These are phyloP conservation scores for Pemphredon lugubris DNA, from an alignment of 2,888 invertebrate genomes.

Conservation along the genomic window DNA sequence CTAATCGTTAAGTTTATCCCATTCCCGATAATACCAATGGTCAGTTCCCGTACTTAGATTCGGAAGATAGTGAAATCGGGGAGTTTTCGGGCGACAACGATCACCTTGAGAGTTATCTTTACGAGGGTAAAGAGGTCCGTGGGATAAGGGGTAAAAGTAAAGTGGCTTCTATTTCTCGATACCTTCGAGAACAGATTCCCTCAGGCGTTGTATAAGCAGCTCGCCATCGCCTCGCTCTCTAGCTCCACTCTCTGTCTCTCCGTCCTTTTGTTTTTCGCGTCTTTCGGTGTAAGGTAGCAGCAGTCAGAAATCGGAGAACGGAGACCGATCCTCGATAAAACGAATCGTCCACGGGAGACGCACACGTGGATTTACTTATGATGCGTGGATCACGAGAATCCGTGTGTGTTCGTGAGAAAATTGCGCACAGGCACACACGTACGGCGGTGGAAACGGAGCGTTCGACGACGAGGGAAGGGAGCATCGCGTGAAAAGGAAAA, in stretches of 20 bases:
- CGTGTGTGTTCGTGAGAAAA: no score
- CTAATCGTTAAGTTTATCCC: no score
- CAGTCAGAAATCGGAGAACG: background rate
- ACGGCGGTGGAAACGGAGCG: background rate
- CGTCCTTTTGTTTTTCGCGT: no score
- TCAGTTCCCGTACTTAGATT: no score
- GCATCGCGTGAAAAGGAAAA: conserved; percentile 35
- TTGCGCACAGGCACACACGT: no score
- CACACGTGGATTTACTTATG: conserved; percentile 10
- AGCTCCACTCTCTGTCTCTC: no score
- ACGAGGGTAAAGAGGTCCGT: background rate
- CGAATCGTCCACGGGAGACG: conserved; percentile 35
- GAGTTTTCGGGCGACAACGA: no score
- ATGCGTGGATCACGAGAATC: background rate
- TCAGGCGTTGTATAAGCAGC: conserved; percentile 26
- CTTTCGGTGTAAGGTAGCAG: conserved; percentile 20
- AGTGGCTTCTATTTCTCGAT: conserved; percentile 37
- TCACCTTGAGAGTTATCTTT: no score
- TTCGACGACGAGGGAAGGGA: conserved; percentile 7
- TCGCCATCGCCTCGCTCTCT: no score
- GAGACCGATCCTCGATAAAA: conserved; percentile 2
- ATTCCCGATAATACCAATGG: no score
- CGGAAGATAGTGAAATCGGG: no score
- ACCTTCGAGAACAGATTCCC: conserved; percentile 29
- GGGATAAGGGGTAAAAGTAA: background rate